Evolutionary conservation across 2,888 invertebrate species (phyloP).

Genomic region (Amblyjoppa fuscipennis): DNA sequence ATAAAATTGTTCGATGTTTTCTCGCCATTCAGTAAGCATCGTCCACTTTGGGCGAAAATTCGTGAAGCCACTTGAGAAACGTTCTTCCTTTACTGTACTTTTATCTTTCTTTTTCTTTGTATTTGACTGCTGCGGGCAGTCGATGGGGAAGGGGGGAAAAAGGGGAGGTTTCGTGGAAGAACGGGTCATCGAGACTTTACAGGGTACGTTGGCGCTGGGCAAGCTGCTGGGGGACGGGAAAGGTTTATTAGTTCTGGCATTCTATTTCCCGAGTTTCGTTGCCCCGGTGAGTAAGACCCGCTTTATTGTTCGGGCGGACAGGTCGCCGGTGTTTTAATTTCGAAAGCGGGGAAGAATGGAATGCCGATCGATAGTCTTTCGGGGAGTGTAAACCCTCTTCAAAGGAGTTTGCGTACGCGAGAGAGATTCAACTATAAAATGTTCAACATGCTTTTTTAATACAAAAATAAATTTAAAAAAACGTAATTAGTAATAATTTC

Average conservation of each 20-base stretch:
- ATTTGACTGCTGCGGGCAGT: background rate
- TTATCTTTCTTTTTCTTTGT: background rate
- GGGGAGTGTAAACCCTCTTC: background rate
- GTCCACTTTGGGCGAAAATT: background rate
- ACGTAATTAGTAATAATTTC: too few species aligned
- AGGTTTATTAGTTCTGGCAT: background rate
- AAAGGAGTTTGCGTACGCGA: background rate
- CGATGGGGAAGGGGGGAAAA: too few species aligned
- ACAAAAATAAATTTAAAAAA: too few species aligned
- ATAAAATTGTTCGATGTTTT: background rate
- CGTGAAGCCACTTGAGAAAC: background rate
- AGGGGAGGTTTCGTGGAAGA: conserved; percentile 3
- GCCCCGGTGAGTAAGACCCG: background rate
- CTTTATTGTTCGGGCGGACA: background rate
- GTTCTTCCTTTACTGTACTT: background rate
- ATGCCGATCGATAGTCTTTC: background rate
- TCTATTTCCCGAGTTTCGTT: background rate
- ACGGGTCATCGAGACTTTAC: conserved; percentile 21
- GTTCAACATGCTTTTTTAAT: background rate
- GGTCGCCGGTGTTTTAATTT: background rate
- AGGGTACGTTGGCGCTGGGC: background rate
- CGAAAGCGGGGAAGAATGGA: background rate
- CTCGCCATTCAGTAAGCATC: background rate
- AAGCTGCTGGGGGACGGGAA: background rate
- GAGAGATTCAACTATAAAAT: background rate